Conservation (phyloP, 2,113 vertebrate genomes). For the Sigmodon hispidus region DNA sequence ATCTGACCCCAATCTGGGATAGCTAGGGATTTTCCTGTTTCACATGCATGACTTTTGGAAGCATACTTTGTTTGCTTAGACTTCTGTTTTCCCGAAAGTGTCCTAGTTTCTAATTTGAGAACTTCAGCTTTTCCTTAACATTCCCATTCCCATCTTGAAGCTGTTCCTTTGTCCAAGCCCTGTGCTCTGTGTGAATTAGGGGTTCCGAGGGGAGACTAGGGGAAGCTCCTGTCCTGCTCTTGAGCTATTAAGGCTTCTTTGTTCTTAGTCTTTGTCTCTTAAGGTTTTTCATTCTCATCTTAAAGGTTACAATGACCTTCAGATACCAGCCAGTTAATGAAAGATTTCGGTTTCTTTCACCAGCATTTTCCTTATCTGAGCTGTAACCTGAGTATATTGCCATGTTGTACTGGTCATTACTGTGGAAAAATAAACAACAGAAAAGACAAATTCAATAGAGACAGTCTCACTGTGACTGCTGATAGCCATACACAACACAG, state of each 20-base stretch:
- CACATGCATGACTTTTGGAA: constrained; percentile 13
- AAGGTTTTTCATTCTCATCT: neutral
- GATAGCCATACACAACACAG: neutral
- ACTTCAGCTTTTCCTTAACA: neutral
- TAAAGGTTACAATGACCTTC: constrained; percentile 57
- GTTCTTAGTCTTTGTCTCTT: constrained; percentile 5
- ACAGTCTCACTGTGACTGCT: neutral
- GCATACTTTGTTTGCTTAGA: neutral
- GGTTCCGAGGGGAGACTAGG: neutral
- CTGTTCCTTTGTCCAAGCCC: neutral
- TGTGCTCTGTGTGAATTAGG: neutral
- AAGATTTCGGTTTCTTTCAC: neutral
- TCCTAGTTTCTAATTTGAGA: constrained; percentile 3
- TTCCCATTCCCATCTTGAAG: neutral
- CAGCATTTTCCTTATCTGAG: constrained; percentile 1
- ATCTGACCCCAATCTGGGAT: neutral
- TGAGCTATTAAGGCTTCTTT: neutral
- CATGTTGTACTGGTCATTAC: neutral
- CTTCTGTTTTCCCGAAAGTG: constrained; percentile 22
- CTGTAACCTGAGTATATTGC: neutral
- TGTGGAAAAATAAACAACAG: constrained; percentile 45
- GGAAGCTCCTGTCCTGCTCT: neutral
- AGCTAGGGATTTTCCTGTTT: neutral
- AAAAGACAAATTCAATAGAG: neutral
- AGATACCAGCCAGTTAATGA: neutral